Evolutionary conservation across 2,113 vertebrate species (phyloP).

Genomic region (Nycticebus coucang): DNA sequence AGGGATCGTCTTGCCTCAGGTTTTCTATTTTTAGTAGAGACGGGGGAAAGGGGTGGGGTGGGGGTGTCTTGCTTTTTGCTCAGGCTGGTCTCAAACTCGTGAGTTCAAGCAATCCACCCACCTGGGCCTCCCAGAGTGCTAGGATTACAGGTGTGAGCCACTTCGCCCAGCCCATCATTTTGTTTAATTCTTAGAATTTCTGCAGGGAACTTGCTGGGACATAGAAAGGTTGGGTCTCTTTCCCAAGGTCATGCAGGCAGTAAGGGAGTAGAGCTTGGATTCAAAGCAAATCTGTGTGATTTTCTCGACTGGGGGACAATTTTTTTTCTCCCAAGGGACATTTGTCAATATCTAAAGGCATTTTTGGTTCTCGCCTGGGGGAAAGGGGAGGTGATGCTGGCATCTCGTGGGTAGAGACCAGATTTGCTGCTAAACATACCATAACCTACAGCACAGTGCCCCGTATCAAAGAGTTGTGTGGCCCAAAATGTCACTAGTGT

Average conservation of each 20-base stretch:
- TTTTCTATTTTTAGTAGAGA: no score
- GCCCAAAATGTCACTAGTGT: not conserved
- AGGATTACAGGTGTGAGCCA: no score
- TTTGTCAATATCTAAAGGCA: not conserved
- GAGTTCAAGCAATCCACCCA: no score
- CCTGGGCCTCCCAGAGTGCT: no score
- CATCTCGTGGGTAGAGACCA: not conserved
- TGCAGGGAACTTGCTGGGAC: not conserved
- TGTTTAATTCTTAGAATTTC: not conserved
- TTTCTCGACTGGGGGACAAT: not conserved
- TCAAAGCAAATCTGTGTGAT: not conserved
- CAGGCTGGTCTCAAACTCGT: no score
- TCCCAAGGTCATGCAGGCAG: not conserved
- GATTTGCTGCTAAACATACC: not conserved
- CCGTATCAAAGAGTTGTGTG: not conserved
- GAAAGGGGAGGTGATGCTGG: not conserved
- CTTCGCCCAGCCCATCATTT: not conserved
- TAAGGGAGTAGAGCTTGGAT: not conserved
- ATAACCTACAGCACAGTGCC: not conserved
- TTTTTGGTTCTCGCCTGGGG: not conserved
- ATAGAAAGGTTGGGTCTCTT: not conserved
- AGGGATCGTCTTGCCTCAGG: no score
- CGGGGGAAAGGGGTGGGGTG: no score
- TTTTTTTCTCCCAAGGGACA: not conserved
- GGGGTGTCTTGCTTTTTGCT: no score